Conservation (phyloP, 2,797 vertebrate genomes). For the Neosalanx taihuensis region DNA sequence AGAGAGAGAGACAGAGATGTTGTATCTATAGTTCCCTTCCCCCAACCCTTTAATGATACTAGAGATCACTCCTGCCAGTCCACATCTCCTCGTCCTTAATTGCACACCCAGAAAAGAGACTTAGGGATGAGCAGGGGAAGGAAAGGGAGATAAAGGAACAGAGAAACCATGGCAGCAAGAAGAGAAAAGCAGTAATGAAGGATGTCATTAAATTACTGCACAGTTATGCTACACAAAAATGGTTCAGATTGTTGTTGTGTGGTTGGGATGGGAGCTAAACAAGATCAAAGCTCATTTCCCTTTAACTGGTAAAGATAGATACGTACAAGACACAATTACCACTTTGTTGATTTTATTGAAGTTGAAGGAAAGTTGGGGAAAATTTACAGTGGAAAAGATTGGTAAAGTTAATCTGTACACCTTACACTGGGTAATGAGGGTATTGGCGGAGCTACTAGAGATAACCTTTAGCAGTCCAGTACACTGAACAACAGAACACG, state of each 20-base stretch:
- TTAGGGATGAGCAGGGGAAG: neutral
- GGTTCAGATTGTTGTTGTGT: no score
- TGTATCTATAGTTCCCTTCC: neutral
- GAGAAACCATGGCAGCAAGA: slow-evolving; percentile 7
- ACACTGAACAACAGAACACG: neutral
- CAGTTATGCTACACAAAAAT: no score
- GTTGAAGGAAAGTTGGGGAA: neutral
- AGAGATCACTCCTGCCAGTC: slow-evolving; percentile 11
- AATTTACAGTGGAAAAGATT: slow-evolving; percentile 12
- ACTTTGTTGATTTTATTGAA: neutral
- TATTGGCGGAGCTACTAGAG: neutral
- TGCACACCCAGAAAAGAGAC: neutral
- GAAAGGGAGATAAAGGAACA: neutral
- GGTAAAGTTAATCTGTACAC: neutral
- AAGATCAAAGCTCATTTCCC: no score
- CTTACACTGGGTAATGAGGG: no score
- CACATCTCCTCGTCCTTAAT: neutral
- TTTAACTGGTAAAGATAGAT: neutral
- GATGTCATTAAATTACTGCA: neutral
- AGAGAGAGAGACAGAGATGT: neutral
- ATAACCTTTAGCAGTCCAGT: neutral
- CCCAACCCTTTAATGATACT: neutral
- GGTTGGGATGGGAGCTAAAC: neutral
- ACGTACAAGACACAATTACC: neutral
- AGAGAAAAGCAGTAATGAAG: neutral